phyloP scores from a whole-genome alignment of 2,113 vertebrate species.

The Sylvietta virens region DNA sequence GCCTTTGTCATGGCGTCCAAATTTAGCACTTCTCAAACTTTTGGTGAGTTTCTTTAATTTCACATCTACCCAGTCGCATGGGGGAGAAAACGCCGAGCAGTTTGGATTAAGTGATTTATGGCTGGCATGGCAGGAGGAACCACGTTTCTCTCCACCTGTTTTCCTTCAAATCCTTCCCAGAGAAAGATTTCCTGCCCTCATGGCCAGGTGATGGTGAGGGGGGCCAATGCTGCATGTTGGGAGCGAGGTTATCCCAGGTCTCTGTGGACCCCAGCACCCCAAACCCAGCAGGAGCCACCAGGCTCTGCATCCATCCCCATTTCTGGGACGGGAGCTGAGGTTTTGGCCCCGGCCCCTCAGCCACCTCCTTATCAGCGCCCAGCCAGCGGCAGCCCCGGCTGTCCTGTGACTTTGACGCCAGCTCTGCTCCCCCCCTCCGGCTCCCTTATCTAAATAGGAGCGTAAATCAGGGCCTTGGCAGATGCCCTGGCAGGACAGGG shows the following conservation, averaged over 20 bases:
- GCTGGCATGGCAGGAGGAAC: background rate
- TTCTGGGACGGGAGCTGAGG: background rate
- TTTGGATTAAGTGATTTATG: background rate
- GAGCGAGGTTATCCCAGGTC: background rate
- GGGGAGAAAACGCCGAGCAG: background rate
- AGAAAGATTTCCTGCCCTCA: background rate
- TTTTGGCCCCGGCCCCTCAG: background rate
- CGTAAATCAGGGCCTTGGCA: conserved; percentile 88
- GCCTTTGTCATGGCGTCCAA: conserved; percentile 41
- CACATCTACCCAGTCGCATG: background rate
- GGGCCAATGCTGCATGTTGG: rapidly evolving
- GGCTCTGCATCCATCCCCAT: background rate
- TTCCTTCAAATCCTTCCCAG: background rate
- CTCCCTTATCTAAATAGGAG: conserved; percentile 93
- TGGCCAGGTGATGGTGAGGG: rapidly evolving
- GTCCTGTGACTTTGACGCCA: conserved; percentile 87
- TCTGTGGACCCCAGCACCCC: background rate
- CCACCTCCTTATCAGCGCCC: conserved; percentile 65
- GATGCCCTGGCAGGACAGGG: conserved; percentile 79
- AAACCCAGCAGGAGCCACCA: background rate
- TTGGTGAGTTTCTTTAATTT: conserved; percentile 21
- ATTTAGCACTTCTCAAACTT: conserved; percentile 41
- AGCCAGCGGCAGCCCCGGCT: conserved; percentile 71
- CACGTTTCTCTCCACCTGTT: conserved; percentile 2
- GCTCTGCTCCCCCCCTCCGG: conserved; percentile 76